Evolutionary conservation across 2,797 vertebrate genomes (phyloP).

Genomic region (Helostoma temminkii): DNA sequence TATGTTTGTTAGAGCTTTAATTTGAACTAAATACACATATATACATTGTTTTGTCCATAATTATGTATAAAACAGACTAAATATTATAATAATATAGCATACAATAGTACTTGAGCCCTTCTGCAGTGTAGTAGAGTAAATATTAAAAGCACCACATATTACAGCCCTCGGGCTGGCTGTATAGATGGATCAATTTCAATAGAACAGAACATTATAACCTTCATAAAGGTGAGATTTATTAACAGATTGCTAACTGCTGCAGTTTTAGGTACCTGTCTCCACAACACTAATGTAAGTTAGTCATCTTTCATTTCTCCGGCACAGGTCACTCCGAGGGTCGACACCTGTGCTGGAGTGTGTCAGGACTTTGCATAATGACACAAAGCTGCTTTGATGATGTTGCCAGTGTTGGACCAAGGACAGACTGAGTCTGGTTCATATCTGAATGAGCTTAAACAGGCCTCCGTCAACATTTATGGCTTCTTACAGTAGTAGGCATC

Average conservation of each 20-base stretch:
- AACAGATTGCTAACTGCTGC: too few relatives aligned
- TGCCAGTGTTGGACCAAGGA: neutral
- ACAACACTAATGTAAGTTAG: neutral
- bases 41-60: neutral
- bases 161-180: neutral
- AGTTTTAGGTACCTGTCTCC: too few relatives aligned
- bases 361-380: neutral
- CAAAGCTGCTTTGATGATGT: conserved; percentile 10
- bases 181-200: neutral
- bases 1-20: neutral
- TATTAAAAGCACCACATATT: neutral
- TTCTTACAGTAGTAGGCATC: neutral
- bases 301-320: neutral
- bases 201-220: neutral
- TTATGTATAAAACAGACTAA: neutral
- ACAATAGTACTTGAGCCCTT: too few relatives aligned
- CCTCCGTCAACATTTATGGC: neutral
- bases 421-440: neutral
- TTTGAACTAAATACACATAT: neutral
- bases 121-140: too few relatives aligned
- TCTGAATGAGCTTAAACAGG: conserved; percentile 8
- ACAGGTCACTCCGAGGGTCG: neutral
- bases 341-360: neutral
- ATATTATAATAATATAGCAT: too few relatives aligned
- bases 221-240: too few relatives aligned